phyloP scores from a whole-genome alignment of 2,888 invertebrate genomes.

The Melanchra persicariae region DNA sequence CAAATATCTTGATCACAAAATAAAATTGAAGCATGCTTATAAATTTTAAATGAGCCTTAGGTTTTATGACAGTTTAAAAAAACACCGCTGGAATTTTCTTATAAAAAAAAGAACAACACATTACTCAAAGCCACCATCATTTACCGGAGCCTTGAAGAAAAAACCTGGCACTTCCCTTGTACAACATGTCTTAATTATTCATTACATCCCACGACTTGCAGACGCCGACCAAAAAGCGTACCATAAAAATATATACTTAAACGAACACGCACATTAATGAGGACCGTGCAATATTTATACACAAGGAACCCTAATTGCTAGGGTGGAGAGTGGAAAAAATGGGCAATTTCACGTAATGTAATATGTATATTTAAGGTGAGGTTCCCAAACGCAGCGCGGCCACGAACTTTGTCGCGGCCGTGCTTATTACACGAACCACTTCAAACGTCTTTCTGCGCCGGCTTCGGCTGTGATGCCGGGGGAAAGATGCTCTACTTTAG shows the following conservation, averaged over 20 bases:
- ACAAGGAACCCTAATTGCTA: conserved; percentile 90
- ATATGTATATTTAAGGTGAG: conserved; percentile 91
- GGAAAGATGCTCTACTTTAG: conserved; percentile 79
- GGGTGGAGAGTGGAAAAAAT: conserved; percentile 91
- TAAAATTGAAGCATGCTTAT: background rate
- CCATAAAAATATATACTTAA: conserved; percentile 89
- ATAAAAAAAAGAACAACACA: conserved; percentile 39
- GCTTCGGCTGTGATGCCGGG: conserved; percentile 65
- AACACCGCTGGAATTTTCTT: background rate
- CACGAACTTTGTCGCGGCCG: conserved; percentile 87
- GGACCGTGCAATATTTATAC: conserved; percentile 91
- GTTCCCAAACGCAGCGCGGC: conserved; percentile 81
- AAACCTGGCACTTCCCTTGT: conserved; percentile 78
- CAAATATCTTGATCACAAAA: no score
- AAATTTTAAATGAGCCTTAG: background rate
- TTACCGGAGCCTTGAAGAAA: conserved; percentile 71
- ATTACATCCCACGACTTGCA: conserved; percentile 85
- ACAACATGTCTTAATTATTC: conserved; percentile 89
- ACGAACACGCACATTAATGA: conserved; percentile 90
- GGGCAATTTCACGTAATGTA: conserved; percentile 91
- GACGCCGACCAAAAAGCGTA: conserved; percentile 81
- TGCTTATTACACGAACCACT: conserved; percentile 88
- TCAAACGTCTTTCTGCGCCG: conserved; percentile 84
- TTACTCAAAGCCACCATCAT: conserved; percentile 67
- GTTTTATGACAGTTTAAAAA: conserved; percentile 11